Evolutionary conservation across 2,797 vertebrate genomes (phyloP).

Genomic region (Lindbergichthys nudifrons): DNA sequence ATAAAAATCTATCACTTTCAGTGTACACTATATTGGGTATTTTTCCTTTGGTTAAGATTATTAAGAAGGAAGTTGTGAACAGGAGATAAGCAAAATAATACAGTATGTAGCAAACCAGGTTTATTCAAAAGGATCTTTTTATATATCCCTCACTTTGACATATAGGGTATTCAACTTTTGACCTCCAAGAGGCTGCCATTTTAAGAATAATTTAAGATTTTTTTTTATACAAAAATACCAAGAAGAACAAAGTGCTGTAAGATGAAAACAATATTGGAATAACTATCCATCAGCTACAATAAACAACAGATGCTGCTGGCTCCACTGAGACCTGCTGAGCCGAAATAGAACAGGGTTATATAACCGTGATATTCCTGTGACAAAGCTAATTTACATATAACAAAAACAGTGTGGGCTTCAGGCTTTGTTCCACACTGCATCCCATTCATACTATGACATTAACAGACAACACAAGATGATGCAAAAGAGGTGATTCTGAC

Average conservation of each 20-base stretch:
- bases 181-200: too few relatives aligned
- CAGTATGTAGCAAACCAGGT: too few relatives aligned
- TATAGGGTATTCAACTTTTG: too few relatives aligned
- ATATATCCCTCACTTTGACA: too few relatives aligned
- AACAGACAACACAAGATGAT: not conserved
- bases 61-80: not conserved
- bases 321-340: conserved; percentile 26
- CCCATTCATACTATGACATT: not conserved
- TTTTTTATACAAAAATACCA: conserved; percentile 6
- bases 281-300: conserved; percentile 16
- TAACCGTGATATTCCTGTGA: conserved; percentile 49
- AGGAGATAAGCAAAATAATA: not conserved
- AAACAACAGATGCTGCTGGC: conserved; percentile 25
- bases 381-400: conserved; percentile 52
- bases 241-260: not conserved
- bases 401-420: conserved; percentile 12
- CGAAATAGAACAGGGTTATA: conserved; percentile 56
- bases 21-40: too few relatives aligned
- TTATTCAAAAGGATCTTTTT: too few relatives aligned
- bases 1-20: too few relatives aligned
- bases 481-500: not conserved
- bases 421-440: not conserved
- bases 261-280: conserved; percentile 8
- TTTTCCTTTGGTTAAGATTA: too few relatives aligned
- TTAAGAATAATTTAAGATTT: too few relatives aligned